phyloP scores from a whole-genome alignment of 2,888 invertebrate species.

The Leptothorax acervorum region DNA sequence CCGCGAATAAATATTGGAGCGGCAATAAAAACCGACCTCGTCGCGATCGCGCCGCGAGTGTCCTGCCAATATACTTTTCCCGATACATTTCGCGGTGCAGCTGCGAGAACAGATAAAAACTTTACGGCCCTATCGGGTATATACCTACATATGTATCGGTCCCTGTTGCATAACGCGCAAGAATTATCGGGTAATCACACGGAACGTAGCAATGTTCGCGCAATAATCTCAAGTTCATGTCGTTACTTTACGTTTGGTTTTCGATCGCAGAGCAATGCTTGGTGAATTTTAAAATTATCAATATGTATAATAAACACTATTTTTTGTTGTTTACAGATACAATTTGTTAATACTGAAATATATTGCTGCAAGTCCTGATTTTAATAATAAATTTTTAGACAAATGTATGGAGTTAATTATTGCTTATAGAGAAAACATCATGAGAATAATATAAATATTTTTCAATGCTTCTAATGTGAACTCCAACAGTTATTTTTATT shows the following conservation, averaged over 20 bases:
- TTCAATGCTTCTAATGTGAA: too few species aligned
- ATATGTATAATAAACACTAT: background rate
- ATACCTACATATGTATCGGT: constrained; percentile 35
- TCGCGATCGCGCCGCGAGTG: background rate
- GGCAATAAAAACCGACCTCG: constrained; percentile 57
- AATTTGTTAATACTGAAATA: background rate
- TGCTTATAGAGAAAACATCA: background rate
- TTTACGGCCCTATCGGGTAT: constrained; percentile 15
- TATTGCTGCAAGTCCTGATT: background rate
- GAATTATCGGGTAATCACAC: constrained; percentile 57
- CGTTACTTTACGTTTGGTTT: background rate
- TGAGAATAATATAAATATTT: background rate
- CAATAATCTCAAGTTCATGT: constrained; percentile 51
- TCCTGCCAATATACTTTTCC: constrained; percentile 33
- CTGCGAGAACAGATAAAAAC: constrained; percentile 62
- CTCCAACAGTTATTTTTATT: too few species aligned
- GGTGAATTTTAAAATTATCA: background rate
- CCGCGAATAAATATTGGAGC: constrained; percentile 40
- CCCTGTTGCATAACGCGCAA: constrained; percentile 34
- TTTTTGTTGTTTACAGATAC: background rate
- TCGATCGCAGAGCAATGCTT: background rate
- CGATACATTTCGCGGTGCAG: constrained; percentile 31
- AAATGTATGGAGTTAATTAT: background rate
- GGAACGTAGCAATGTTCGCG: constrained; percentile 61
- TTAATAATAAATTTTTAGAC: background rate